These are phyloP conservation scores for Lasioglossum vierecki DNA, from an alignment of 2,888 invertebrate species.

Conservation along the genomic window DNA sequence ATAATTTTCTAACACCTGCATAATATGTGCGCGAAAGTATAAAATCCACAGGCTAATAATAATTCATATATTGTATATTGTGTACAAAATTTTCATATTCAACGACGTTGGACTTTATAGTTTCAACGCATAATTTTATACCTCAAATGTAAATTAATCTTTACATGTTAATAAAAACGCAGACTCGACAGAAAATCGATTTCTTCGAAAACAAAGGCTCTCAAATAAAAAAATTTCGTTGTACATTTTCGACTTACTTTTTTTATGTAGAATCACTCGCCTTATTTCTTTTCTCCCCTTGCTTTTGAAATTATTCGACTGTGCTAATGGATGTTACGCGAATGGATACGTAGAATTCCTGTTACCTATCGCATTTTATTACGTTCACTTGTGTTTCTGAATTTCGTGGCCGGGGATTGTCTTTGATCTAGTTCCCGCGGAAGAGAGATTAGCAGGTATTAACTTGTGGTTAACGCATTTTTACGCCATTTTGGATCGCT, in stretches of 20 bases:
- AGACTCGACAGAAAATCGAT: neutral
- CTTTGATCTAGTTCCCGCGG: no score
- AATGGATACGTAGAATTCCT: neutral
- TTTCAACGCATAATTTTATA: neutral
- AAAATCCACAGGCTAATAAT: no score
- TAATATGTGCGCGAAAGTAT: no score
- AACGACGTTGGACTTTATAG: no score
- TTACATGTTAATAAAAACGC: no score
- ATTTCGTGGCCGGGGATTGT: neutral
- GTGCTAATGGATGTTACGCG: neutral
- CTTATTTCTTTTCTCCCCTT: neutral
- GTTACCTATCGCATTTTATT: neutral
- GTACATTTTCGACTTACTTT: no score
- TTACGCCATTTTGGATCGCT: slow-evolving; percentile 43
- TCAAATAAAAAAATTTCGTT: neutral
- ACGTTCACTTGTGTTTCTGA: no score
- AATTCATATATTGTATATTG: no score
- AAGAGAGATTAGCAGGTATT: neutral
- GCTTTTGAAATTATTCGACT: neutral
- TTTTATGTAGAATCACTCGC: neutral
- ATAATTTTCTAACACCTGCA: neutral
- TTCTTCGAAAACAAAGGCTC: neutral
- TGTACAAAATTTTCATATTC: no score
- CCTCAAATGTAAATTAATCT: neutral
- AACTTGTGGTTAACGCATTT: slow-evolving; percentile 36